These are phyloP conservation scores for Clarias batrachus DNA, from an alignment of 2,113 vertebrate species.

Conservation along the genomic window DNA sequence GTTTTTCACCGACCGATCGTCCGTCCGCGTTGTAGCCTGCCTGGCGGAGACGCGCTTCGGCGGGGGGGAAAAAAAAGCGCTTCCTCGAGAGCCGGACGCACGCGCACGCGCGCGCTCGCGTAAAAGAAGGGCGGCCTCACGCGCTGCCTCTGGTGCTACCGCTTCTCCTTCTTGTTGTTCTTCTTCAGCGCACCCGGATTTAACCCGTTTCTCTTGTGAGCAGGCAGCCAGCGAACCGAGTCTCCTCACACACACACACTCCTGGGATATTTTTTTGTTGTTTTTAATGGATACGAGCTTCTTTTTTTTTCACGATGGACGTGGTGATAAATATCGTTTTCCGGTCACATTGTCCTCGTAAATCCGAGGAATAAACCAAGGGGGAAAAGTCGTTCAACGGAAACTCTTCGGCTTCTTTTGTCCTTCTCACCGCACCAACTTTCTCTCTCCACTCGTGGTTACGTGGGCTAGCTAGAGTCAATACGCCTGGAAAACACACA, in stretches of 20 bases:
- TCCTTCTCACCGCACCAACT: conserved; percentile 5
- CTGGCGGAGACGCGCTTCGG: conserved; percentile 4
- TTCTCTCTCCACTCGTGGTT: conserved; percentile 22
- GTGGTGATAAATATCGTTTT: not conserved
- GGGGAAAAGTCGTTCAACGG: not conserved
- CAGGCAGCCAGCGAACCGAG: not conserved
- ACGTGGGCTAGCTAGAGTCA: conserved; percentile 14
- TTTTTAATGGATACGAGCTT: conserved; percentile 12
- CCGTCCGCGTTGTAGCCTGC: conserved; percentile 3
- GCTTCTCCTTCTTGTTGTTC: not conserved
- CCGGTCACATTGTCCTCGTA: not conserved
- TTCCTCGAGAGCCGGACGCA: not conserved
- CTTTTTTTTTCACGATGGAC: not conserved
- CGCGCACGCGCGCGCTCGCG: not conserved
- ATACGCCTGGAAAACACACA: not conserved
- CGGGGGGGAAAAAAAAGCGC: conserved; percentile 1
- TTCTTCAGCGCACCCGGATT: conserved; percentile 23
- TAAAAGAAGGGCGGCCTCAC: conserved; percentile 7
- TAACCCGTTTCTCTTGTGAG: conserved; percentile 17
- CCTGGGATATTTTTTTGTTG: not conserved
- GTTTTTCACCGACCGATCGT: not conserved
- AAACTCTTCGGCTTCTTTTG: conserved; percentile 33
- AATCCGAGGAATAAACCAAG: conserved; percentile 2
- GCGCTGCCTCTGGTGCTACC: not conserved
- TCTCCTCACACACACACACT: not conserved